Conservation (phyloP, 2,888 invertebrate genomes). For the Nebria brevicollis region DNA sequence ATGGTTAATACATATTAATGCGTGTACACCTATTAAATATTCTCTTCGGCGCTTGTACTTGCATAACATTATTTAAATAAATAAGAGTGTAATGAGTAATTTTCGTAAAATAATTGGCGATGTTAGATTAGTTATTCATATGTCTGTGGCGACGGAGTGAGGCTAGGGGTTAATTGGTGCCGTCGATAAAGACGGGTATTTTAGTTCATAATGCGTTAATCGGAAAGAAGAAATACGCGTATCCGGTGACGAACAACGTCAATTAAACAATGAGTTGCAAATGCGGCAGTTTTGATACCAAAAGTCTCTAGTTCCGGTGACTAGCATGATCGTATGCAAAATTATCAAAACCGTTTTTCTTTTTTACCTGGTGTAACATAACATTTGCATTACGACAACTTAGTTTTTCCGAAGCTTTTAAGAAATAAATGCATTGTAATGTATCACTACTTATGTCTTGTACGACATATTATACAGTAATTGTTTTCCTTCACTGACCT, state of each 20-base stretch:
- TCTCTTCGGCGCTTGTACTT: conserved; percentile 30
- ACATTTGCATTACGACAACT: conserved; percentile 47
- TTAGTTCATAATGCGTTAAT: conserved; percentile 47
- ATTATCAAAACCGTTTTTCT: conserved; percentile 20
- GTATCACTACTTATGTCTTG: conserved; percentile 37
- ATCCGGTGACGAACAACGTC: conserved; percentile 42
- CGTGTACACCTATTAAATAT: conserved; percentile 14
- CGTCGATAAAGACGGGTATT: conserved; percentile 44
- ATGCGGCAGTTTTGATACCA: conserved; percentile 38
- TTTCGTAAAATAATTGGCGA: conserved; percentile 43
- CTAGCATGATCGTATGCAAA: neutral
- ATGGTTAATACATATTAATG: conserved; percentile 14
- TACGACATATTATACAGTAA: conserved; percentile 46
- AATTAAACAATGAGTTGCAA: conserved; percentile 43
- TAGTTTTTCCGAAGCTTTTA: conserved; percentile 44
- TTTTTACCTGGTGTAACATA: conserved; percentile 28
- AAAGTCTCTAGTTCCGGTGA: conserved; percentile 33
- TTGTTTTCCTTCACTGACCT: conserved; percentile 47
- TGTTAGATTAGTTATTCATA: conserved; percentile 33
- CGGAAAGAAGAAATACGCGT: conserved; percentile 46
- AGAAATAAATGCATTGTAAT: conserved; percentile 43
- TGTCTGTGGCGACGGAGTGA: conserved; percentile 24
- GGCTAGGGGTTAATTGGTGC: conserved; percentile 36
- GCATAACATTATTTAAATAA: conserved; percentile 43
- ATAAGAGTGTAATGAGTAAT: conserved; percentile 43